These are phyloP conservation scores for Agonum fuliginosum DNA, from an alignment of 2,888 invertebrate species.

Conservation along the genomic window DNA sequence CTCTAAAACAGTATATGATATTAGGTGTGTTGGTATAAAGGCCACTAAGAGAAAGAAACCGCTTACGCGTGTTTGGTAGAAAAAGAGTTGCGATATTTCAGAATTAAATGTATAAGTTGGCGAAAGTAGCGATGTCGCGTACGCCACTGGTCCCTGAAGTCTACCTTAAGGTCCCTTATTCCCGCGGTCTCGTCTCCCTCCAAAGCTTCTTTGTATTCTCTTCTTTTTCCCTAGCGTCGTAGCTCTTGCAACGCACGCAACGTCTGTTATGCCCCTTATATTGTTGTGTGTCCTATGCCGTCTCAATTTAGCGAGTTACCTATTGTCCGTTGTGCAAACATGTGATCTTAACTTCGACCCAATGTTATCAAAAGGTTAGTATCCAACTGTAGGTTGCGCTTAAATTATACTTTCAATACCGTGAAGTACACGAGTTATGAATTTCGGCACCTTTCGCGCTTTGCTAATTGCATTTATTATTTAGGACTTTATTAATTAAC, in stretches of 20 bases:
- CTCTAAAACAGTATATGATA: too few relatives aligned
- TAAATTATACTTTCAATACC: not conserved
- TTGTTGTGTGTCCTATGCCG: constrained; percentile 51
- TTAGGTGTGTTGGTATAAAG: not conserved
- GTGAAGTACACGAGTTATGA: constrained; percentile 33
- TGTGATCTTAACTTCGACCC: constrained; percentile 28
- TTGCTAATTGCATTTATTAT: constrained; percentile 50
- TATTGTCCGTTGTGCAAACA: constrained; percentile 53
- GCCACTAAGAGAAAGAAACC: constrained; percentile 9
- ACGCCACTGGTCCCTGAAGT: constrained; percentile 38
- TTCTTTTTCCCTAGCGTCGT: constrained; percentile 48
- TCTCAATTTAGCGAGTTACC: constrained; percentile 54
- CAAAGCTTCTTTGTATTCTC: constrained; percentile 36
- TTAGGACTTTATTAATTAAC: constrained; percentile 52
- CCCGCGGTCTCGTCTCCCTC: not conserved
- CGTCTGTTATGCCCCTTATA: constrained; percentile 52
- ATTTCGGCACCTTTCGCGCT: not conserved
- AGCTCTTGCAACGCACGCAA: constrained; percentile 52
- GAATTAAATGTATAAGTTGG: constrained; percentile 44
- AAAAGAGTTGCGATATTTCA: constrained; percentile 24
- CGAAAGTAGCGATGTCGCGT: constrained; percentile 42
- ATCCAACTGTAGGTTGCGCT: not conserved
- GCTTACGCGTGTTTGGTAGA: constrained; percentile 31
- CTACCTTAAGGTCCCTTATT: constrained; percentile 38
- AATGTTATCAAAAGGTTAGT: constrained; percentile 22